Base-by-base conservation (phyloP, 2,113 vertebrate genomes). In the Cynopterus brachyotis region DNA sequence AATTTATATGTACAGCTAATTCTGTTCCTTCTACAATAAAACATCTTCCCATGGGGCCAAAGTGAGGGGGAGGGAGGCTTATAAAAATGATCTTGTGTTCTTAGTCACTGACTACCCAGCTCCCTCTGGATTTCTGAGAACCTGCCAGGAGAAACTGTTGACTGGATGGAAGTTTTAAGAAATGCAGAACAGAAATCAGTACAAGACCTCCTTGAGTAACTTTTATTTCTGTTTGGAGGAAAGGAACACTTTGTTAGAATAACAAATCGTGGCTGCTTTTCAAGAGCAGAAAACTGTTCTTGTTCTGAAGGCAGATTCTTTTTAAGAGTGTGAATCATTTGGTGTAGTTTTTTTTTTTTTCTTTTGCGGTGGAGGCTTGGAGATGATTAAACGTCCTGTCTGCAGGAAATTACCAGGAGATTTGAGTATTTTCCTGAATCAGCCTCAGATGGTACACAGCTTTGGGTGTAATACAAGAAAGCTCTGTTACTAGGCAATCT, bases 331-430 rank as follows among this genome's bases (percentile, higher is more conserved):
- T 86, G 47, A 98, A 97, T 98, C 96, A 93, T 96, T 98, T 94
- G 69, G 89, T 96, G 30, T 60, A 96, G 95, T 91, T 97, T 97
- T 83, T 84, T 94, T 24, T 50, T 73, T 50, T 50, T 17, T 13
- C 42, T 62, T 93, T 94, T 98, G 95, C 1, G 28, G 96, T 73
- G 57, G 81, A n/a, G 55, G 80, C 94, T 97, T 96, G 94, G 88
- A 83, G 96, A 97, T 98, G 98, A 98, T 98, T 98, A 98, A 98
- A 97, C 90, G 96, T 98, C 98, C 98, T 97, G 96, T 98, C 98
- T 98, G 97, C 35, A 97, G 98, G 96, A 95, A 97, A 98, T 98
- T 95, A 80, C 97, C 97, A 93, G 90, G 98, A 98, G 98, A 98
- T 98, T 97, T 97, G 98, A 98, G 94, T 96, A 70, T 97, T 98